Evolutionary conservation across 2,888 invertebrate species (phyloP).

Genomic region (Fragum whitleyi): DNA sequence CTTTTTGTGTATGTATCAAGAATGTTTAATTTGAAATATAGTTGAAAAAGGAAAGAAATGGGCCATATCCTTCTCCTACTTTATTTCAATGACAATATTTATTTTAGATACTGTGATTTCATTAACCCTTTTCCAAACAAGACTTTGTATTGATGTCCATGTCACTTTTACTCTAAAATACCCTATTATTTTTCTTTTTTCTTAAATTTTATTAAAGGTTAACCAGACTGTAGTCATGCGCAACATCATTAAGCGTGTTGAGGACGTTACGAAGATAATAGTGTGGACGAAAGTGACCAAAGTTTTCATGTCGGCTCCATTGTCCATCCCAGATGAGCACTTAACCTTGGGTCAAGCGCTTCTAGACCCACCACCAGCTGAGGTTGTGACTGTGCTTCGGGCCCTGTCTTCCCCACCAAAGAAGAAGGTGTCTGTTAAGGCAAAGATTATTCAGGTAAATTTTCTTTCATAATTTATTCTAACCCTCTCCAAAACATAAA

Average conservation of each 20-base stretch:
- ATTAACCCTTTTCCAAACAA: no score
- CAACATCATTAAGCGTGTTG: constrained; percentile 3
- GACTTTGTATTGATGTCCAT: no score
- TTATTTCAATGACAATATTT: no score
- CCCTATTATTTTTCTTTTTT: no score
- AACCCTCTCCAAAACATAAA: no score
- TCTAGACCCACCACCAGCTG: constrained; percentile 9
- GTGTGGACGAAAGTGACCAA: constrained; percentile 6
- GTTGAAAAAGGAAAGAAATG: no score
- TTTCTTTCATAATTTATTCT: not conserved
- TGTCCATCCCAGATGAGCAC: not conserved
- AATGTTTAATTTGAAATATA: no score
- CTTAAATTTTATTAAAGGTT: constrained; percentile 18
- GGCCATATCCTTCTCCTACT: no score
- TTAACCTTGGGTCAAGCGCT: not conserved
- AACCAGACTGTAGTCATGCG: constrained; percentile 6
- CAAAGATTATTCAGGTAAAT: constrained; percentile 17
- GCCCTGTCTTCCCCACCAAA: constrained; percentile 23
- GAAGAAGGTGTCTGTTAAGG: constrained; percentile 22
- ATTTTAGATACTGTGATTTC: no score
- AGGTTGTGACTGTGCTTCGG: not conserved
- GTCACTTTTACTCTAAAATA: no score
- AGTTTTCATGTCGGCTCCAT: constrained; percentile 6
- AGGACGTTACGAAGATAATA: not conserved
- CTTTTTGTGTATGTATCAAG: no score